phyloP scores from a whole-genome alignment of 2,797 vertebrate species.

The Enteromius fasciolatus region DNA sequence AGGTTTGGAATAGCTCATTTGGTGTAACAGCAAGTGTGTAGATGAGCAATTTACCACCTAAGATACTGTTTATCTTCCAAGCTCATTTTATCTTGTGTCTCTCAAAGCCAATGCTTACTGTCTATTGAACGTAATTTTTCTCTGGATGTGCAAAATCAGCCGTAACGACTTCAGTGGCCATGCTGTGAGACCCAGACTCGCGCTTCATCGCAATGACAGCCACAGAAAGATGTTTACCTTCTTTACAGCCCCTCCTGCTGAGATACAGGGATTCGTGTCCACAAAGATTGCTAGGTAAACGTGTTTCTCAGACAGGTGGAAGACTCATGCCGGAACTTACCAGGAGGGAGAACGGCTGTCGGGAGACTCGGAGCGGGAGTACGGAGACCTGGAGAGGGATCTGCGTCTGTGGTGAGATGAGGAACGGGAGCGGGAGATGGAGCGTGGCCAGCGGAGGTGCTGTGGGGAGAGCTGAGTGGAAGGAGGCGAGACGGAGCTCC shows the following conservation, averaged over 20 bases:
- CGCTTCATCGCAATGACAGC: conserved; percentile 54
- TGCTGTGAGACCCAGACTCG: conserved; percentile 54
- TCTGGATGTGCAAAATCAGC: conserved; percentile 50
- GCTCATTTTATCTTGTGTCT: conserved; percentile 24
- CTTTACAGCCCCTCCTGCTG: conserved; percentile 33
- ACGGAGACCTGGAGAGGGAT: conserved; percentile 94
- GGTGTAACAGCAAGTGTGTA: conserved; percentile 6
- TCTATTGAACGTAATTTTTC: conserved; percentile 47
- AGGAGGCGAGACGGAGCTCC: conserved; percentile 91
- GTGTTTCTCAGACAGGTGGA: conserved; percentile 30
- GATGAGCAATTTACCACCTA: conserved; percentile 30
- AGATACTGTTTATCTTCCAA: conserved; percentile 22
- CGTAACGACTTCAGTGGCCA: conserved; percentile 55
- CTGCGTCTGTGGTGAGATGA: conserved; percentile 88
- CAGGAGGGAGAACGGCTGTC: conserved; percentile 50
- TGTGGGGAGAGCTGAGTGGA: conserved; percentile 80
- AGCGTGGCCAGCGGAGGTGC: conserved; percentile 70
- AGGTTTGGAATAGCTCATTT: neutral
- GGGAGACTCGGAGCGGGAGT: conserved; percentile 87
- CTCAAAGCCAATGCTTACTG: conserved; percentile 21
- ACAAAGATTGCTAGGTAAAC: conserved; percentile 24
- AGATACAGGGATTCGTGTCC: conserved; percentile 3
- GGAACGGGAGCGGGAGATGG: conserved; percentile 78
- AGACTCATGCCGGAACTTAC: conserved; percentile 51
- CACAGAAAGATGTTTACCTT: conserved; percentile 59